A percentile compares a stretch with the other conserved stretches of the same genome.
These are phyloP conservation scores for Acrobasis consociella DNA, from an alignment of 2,888 invertebrate genomes.

Conservation along the genomic window DNA sequence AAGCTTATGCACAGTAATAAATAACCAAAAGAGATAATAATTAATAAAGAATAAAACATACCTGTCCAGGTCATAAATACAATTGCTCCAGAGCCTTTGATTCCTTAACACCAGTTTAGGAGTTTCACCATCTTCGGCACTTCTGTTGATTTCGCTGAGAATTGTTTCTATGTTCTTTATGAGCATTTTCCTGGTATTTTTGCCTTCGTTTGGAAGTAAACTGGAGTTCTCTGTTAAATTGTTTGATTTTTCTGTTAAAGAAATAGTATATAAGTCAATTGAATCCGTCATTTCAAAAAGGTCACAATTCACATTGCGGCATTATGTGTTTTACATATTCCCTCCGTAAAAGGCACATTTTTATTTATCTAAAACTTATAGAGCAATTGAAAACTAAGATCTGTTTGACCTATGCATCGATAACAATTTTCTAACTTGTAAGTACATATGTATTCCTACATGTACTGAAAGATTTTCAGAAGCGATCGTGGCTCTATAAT, in stretches of 20 bases:
- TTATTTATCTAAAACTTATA: too few species aligned
- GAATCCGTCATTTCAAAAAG: too few species aligned
- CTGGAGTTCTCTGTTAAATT: constrained; percentile 28
- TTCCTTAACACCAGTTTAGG: constrained; percentile 72
- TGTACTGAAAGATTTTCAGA: too few species aligned
- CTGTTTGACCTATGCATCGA: too few species aligned
- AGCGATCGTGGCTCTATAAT: too few species aligned
- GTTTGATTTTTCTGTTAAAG: constrained; percentile 40
- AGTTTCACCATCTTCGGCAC: constrained; percentile 56
- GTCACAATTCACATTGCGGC: too few species aligned
- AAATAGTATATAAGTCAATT: not conserved
- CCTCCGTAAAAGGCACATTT: too few species aligned
- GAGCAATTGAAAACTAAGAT: too few species aligned
- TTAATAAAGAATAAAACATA: constrained; percentile 45
- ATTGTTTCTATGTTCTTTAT: constrained; percentile 72
- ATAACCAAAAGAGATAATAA: not conserved
- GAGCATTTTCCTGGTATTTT: constrained; percentile 48
- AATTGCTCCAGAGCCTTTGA: constrained; percentile 78
- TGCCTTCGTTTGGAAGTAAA: constrained; percentile 43
- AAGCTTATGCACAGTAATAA: too few species aligned
- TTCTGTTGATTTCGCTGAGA: constrained; percentile 63
- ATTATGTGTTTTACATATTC: too few species aligned
- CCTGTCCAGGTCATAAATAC: constrained; percentile 78
- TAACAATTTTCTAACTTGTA: too few species aligned
- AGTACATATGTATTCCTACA: too few species aligned